phyloP scores from a whole-genome alignment of 2,797 vertebrate genomes.

The Parauchenoglanis ngamensis region DNA sequence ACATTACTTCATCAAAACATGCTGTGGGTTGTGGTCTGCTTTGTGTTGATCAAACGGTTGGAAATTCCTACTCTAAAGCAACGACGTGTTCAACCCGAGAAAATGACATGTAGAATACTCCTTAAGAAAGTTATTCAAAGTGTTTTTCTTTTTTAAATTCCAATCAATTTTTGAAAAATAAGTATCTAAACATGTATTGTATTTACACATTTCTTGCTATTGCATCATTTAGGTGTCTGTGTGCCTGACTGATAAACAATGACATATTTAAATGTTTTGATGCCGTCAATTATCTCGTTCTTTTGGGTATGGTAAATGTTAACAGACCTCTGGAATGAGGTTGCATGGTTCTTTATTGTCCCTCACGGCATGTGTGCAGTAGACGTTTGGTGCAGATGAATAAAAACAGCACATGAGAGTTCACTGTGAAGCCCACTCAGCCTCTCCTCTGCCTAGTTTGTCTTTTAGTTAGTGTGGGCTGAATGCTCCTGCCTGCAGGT shows the following conservation, averaged over 20 bases:
- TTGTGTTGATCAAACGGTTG: not conserved
- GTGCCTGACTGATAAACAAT: constrained; percentile 58
- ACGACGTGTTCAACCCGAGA: not conserved
- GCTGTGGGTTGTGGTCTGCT: constrained; percentile 12
- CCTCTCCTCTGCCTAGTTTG: constrained; percentile 65
- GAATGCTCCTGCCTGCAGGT: constrained; percentile 72
- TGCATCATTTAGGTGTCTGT: constrained; percentile 41
- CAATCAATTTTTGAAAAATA: not conserved
- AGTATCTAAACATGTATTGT: not conserved
- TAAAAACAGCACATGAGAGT: constrained; percentile 77
- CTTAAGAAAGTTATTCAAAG: not conserved
- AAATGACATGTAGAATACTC: not conserved
- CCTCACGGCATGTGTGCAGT: constrained; percentile 74
- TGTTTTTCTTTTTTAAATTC: not conserved
- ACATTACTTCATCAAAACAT: not conserved
- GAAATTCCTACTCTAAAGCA: not conserved
- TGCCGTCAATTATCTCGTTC: constrained; percentile 80
- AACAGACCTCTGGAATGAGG: constrained; percentile 81
- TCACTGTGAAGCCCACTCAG: constrained; percentile 65
- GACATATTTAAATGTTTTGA: constrained; percentile 70
- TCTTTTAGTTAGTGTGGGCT: constrained; percentile 66
- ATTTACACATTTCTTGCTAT: constrained; percentile 15
- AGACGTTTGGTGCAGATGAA: constrained; percentile 74
- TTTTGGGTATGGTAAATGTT: constrained; percentile 80
- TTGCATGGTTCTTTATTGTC: constrained; percentile 80